Conservation (phyloP, 2,888 invertebrate genomes). For the Microdon myrmicae region DNA sequence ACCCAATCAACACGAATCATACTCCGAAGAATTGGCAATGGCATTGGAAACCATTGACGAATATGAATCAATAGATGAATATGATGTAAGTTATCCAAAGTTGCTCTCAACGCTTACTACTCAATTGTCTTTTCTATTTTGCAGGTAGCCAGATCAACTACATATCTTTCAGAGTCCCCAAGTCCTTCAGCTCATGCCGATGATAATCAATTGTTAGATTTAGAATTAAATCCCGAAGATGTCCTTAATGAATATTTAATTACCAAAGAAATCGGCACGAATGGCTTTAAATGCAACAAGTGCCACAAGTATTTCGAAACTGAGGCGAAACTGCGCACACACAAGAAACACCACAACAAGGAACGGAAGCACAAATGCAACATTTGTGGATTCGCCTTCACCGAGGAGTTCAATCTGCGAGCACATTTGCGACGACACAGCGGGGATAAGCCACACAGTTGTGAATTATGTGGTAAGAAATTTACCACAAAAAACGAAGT, state of each 20-base stretch:
- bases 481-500: slow-evolving; percentile 45
- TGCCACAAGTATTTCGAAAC: slow-evolving; percentile 27
- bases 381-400: slow-evolving; percentile 45
- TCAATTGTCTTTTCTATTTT: no score
- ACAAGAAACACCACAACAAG: slow-evolving; percentile 29
- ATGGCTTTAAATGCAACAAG: slow-evolving; percentile 27
- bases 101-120: no score
- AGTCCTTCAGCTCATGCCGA: no score
- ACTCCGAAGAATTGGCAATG: slow-evolving; percentile 5
- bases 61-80: background rate
- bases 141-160: no score
- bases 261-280: no score
- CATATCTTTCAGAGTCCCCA: no score
- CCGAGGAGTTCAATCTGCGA: slow-evolving; percentile 38
- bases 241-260: no score
- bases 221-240: no score
- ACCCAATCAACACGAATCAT: slow-evolving; percentile 1
- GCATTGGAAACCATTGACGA: slow-evolving; percentile 19
- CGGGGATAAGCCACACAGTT: slow-evolving; percentile 33
- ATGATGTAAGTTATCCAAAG: no score
- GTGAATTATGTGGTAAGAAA: slow-evolving; percentile 34
- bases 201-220: no score
- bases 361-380: slow-evolving; percentile 46
- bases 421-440: slow-evolving; percentile 47
- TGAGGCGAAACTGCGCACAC: background rate